Percentiles rank a stretch among this genome's conserved stretches.
Conservation (phyloP, 2,797 vertebrate species). For the Cottoperca gobio region DNA sequence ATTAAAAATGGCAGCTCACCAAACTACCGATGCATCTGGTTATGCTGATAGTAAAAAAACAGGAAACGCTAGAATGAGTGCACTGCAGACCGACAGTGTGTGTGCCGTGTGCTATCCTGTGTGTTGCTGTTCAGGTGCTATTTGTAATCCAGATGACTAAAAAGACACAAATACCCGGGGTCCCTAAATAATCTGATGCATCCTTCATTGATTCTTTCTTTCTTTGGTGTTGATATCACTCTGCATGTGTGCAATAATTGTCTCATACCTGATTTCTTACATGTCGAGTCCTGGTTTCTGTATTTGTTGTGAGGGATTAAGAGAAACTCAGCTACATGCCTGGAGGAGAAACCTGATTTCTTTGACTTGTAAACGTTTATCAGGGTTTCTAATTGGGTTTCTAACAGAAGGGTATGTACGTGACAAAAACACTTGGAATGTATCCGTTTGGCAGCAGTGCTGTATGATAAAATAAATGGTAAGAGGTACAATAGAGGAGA, state of each 20-base stretch:
- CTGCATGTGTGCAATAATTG: no score
- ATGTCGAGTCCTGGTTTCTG: no score
- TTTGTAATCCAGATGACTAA: background rate
- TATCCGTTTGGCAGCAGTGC: background rate
- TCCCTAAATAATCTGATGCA: background rate
- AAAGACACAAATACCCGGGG: background rate
- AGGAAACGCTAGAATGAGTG: background rate
- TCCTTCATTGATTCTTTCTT: background rate
- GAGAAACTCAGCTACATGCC: background rate
- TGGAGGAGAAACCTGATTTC: background rate
- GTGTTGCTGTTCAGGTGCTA: background rate
- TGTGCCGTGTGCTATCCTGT: no score
- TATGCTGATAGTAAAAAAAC: background rate
- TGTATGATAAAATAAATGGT: background rate
- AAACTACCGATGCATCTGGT: background rate
- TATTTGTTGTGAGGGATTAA: background rate
- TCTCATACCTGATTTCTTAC: no score
- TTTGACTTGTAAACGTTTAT: background rate
- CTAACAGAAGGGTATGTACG: background rate
- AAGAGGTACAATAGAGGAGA: no score
- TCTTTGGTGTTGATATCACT: background rate
- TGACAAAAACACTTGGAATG: background rate
- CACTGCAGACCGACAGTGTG: background rate
- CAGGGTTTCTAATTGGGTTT: background rate
- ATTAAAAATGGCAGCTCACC: background rate